A percentile compares a stretch with the other conserved stretches of the same genome.
phyloP scores from a whole-genome alignment of 2,888 invertebrate species.

The Caenorhabditis wallacei region DNA sequence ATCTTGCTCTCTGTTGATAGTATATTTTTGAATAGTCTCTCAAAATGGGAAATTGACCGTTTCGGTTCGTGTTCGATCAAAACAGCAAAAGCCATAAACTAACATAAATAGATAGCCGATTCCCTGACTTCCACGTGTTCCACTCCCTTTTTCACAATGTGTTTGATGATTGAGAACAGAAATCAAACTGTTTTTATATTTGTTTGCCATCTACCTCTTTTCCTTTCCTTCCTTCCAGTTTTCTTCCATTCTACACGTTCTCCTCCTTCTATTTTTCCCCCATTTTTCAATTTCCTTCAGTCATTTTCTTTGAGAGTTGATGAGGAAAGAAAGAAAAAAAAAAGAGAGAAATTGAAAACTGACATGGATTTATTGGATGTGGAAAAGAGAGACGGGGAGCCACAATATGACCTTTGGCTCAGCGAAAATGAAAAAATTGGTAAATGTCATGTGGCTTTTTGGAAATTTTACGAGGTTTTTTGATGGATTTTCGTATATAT shows the following conservation, averaged over 20 bases:
- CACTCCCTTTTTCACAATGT: background rate
- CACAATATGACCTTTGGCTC: background rate
- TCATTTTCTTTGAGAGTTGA: conserved; percentile 5
- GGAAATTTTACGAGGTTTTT: background rate
- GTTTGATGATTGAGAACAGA: conserved; percentile 1
- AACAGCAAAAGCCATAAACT: conserved; percentile 15
- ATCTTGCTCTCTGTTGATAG: background rate
- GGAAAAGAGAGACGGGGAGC: background rate
- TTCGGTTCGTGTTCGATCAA: background rate
- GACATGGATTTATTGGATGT: conserved; percentile 32
- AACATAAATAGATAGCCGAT: background rate
- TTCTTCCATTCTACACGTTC: conserved; percentile 43
- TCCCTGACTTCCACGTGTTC: conserved; percentile 29
- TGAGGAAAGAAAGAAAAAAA: background rate
- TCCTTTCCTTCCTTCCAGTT: conserved; percentile 14
- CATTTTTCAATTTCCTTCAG: background rate
- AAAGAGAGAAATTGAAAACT: background rate
- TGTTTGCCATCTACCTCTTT: conserved; percentile 13
- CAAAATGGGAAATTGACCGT: too few relatives aligned
- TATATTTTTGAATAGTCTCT: too few relatives aligned
- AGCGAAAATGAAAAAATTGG: background rate
- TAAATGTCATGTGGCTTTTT: background rate
- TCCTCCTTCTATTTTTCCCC: conserved; percentile 9
- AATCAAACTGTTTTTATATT: conserved; percentile 22
- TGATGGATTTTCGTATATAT: background rate